Percentiles rank a stretch among this genome's conserved stretches.
phyloP scores from a whole-genome alignment of 2,113 vertebrate genomes.

The Prietella phreatophila region DNA sequence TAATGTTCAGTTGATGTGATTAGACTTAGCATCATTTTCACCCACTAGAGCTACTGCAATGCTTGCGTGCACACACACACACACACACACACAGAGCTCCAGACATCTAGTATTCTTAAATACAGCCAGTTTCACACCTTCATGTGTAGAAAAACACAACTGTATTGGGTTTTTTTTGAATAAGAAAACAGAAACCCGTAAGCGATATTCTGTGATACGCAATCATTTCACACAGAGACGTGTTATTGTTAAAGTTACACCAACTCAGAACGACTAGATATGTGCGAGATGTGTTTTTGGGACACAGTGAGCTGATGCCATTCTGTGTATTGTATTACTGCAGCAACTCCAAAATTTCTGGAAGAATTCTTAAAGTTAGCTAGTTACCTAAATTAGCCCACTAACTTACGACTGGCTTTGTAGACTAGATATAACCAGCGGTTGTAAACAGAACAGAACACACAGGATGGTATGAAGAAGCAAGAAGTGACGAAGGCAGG shows the following conservation, averaged over 20 bases:
- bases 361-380: neutral
- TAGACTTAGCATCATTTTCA: constrained; percentile 20
- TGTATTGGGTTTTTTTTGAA: neutral
- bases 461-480: neutral
- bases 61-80: neutral
- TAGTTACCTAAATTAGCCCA: neutral
- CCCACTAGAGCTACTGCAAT: constrained; percentile 1
- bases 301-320: neutral
- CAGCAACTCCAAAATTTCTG: neutral
- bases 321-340: neutral
- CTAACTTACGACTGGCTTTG: neutral
- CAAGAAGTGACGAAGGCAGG: neutral
- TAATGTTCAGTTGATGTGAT: constrained; percentile 27
- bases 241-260: neutral
- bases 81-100: neutral
- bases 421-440: neutral
- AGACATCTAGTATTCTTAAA: neutral
- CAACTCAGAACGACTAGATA: neutral
- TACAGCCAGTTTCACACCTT: neutral
- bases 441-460: neutral
- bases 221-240: neutral
- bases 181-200: neutral
- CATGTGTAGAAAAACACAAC: neutral
- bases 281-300: neutral
- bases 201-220: neutral